Evolutionary conservation across 92 coral and sea anemone species (phyloP).

Genomic region (Bergia sp.): DNA sequence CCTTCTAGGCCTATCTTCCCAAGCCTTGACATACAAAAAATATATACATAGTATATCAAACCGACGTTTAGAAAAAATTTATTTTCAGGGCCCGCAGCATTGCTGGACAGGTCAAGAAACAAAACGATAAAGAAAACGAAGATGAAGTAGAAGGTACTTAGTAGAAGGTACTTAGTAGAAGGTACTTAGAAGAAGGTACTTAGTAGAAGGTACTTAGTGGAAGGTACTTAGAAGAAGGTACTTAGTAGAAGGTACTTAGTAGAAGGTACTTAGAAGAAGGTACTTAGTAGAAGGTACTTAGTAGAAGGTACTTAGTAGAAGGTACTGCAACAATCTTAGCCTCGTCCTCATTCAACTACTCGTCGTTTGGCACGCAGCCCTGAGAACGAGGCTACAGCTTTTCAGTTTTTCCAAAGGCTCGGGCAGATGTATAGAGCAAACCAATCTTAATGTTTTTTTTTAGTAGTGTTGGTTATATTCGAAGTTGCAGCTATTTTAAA

Average conservation of each 20-base stretch:
- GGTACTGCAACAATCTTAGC: no score
- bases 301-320: conserved; percentile 15
- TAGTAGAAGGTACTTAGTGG: conserved; percentile 15
- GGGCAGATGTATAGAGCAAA: no score
- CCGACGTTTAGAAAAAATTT: background rate
- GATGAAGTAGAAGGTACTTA: conserved; percentile 33
- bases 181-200: background rate
- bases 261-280: background rate
- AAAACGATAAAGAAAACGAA: conserved; percentile 34
- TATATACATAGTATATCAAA: background rate
- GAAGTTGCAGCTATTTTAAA: no score
- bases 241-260: conserved; percentile 27
- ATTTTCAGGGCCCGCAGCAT: conserved; percentile 86
- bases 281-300: background rate
- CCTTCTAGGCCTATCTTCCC: background rate
- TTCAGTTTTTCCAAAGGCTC: no score
- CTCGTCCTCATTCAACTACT: no score
- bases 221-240: no score
- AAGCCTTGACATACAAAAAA: background rate
- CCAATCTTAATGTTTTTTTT: no score
- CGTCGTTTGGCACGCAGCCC: no score
- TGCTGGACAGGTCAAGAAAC: conserved; percentile 80
- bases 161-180: background rate
- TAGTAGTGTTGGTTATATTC: no score
- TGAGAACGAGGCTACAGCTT: no score